Conservation (phyloP, 2,113 vertebrate species). For the Brienomyrus longianalis region DNA sequence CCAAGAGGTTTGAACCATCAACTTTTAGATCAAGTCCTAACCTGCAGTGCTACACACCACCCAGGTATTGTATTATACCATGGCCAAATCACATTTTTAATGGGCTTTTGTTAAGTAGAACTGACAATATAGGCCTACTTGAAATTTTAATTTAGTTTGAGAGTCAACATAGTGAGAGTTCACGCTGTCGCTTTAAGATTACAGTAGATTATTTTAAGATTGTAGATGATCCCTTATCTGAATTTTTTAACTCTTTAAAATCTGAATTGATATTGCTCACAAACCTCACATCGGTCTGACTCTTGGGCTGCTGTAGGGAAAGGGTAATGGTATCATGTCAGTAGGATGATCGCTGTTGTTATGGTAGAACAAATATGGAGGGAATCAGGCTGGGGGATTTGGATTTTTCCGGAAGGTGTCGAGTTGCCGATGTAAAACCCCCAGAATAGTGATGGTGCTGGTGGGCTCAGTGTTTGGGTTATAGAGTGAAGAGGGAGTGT, state of each 20-base stretch:
- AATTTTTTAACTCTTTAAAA: not conserved
- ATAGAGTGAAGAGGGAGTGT: not conserved
- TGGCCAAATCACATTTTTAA: not conserved
- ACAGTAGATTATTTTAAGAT: not conserved
- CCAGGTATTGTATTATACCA: not conserved
- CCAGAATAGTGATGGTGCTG: not conserved
- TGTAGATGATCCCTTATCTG: not conserved
- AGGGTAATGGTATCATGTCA: too few species aligned
- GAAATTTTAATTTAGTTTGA: not conserved
- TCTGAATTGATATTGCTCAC: not conserved
- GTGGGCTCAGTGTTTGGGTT: not conserved
- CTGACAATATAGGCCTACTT: not conserved
- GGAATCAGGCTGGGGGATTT: not conserved
- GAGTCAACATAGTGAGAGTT: not conserved
- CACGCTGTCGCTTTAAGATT: not conserved
- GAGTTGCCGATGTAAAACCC: not conserved
- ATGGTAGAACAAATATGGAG: not conserved
- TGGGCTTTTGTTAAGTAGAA: not conserved
- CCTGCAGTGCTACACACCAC: not conserved
- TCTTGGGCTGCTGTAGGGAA: not conserved
- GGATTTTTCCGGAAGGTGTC: not conserved
- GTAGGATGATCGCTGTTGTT: not conserved
- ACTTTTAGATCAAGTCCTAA: not conserved
- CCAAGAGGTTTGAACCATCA: not conserved
- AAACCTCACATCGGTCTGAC: not conserved